Evolutionary conservation across 2,888 invertebrate species (phyloP).

Genomic region (Philereme transversata): DNA sequence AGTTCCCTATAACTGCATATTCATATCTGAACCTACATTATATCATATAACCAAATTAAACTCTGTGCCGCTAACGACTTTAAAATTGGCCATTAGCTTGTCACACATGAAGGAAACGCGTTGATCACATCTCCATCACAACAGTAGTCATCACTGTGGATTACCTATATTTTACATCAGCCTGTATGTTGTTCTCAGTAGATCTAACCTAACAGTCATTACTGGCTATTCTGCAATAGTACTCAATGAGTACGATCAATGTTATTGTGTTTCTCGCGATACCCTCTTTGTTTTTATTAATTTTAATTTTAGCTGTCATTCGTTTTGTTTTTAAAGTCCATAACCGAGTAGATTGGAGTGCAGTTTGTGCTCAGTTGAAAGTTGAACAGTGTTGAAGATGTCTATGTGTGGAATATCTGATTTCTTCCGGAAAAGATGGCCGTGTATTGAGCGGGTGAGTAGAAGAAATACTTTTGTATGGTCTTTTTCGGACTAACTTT

Average conservation of each 20-base stretch:
- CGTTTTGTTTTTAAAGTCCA: constrained; percentile 20
- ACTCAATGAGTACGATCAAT: constrained; percentile 27
- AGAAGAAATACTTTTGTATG: not conserved
- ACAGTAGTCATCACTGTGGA: not conserved
- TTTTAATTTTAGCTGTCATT: constrained; percentile 28
- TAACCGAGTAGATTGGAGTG: constrained; percentile 2
- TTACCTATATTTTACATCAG: constrained; percentile 6
- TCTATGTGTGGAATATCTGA: constrained; percentile 71
- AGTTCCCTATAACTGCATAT: not conserved
- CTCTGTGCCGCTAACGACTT: constrained; percentile 5
- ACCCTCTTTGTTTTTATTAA: constrained; percentile 46
- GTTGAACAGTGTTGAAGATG: constrained; percentile 46
- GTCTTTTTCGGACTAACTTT: too few relatives aligned
- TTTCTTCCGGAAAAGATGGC: constrained; percentile 64
- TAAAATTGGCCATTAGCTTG: constrained; percentile 16
- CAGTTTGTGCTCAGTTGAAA: constrained; percentile 27
- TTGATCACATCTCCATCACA: too few relatives aligned
- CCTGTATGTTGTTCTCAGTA: constrained; percentile 13
- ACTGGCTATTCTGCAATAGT: constrained; percentile 12
- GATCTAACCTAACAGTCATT: constrained; percentile 8
- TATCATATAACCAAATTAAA: not conserved
- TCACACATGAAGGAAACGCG: not conserved
- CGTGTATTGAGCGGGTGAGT: constrained; percentile 65
- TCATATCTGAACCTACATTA: not conserved
- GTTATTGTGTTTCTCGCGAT: constrained; percentile 46